Evolutionary conservation across 1,140 invertebrate genomes (phyloP).

Genomic region (Luehdorfia chinensis): DNA sequence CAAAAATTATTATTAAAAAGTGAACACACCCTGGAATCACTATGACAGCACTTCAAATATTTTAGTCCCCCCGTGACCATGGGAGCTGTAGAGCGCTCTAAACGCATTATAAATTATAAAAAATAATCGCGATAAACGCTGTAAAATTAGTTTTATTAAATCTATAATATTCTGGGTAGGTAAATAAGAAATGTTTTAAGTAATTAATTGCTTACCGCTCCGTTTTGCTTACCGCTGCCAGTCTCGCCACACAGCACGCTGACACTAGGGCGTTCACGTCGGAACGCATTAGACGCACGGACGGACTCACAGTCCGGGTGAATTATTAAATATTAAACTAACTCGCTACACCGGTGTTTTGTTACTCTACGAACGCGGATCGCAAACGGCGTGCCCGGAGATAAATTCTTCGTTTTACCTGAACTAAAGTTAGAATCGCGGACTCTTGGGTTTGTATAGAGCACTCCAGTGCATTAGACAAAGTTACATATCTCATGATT

Average conservation of each 20-base stretch:
- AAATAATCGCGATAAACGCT: too few species aligned
- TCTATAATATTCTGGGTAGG: background rate
- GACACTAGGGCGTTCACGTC: constrained; percentile 31
- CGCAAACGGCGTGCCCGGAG: background rate
- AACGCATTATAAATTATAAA: too few species aligned
- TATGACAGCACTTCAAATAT: too few species aligned
- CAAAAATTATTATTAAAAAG: too few species aligned
- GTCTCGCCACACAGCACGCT: constrained; percentile 12
- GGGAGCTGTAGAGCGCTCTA: too few species aligned
- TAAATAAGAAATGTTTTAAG: background rate
- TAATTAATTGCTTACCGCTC: constrained; percentile 1
- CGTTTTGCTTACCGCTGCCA: constrained; percentile 25
- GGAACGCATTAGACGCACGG: constrained; percentile 49
- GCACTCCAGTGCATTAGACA: too few species aligned
- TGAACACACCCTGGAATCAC: too few species aligned
- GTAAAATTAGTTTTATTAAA: too few species aligned
- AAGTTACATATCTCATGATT: too few species aligned
- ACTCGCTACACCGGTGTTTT: constrained; percentile 30
- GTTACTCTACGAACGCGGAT: constrained; percentile 31
- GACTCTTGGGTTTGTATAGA: too few species aligned
- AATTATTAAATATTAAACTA: constrained; percentile 58
- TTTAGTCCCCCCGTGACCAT: too few species aligned
- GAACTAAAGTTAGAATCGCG: too few species aligned
- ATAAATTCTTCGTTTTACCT: background rate
- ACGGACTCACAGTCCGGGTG: constrained; percentile 44